Percentiles rank a stretch among this genome's conserved stretches.
These are phyloP conservation scores for Melanostoma mellinum DNA, from an alignment of 2,888 invertebrate species.

Conservation along the genomic window DNA sequence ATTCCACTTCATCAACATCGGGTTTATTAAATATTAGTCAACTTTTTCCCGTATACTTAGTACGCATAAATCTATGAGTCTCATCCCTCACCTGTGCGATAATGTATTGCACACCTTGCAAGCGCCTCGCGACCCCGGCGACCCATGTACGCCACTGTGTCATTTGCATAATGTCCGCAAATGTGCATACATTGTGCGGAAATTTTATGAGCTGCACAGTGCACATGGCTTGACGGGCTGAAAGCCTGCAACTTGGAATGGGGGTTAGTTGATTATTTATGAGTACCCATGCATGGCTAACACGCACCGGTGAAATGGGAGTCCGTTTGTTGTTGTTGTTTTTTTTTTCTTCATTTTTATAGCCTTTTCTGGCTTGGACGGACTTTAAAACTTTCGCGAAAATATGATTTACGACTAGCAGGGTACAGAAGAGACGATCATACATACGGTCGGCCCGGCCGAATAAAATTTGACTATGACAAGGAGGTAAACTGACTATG, in stretches of 20 bases:
- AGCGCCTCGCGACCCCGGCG: conserved; percentile 62
- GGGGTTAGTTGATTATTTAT: conserved; percentile 70
- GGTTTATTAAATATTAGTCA: conserved; percentile 71
- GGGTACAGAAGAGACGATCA: conserved; percentile 39
- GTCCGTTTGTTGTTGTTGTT: conserved; percentile 21
- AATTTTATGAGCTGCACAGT: conserved; percentile 66
- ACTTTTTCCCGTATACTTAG: conserved; percentile 46
- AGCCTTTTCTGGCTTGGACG: conserved; percentile 39
- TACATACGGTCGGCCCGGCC: conserved; percentile 30
- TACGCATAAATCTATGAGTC: conserved; percentile 66
- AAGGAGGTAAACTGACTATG: conserved; percentile 15
- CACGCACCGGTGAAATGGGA: conserved; percentile 65
- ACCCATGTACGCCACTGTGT: conserved; percentile 69
- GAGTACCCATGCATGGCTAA: conserved; percentile 67
- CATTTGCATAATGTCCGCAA: conserved; percentile 73
- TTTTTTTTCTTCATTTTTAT: conserved; percentile 9
- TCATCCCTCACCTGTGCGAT: conserved; percentile 59
- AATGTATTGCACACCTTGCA: conserved; percentile 70
- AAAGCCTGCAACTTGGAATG: conserved; percentile 27
- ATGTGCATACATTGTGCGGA: conserved; percentile 55
- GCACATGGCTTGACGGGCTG: conserved; percentile 44
- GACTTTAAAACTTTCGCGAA: conserved; percentile 68
- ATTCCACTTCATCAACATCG: conserved; percentile 63
- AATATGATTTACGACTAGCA: conserved; percentile 61
- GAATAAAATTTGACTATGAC: conserved; percentile 30